Evolutionary conservation across 2,888 invertebrate species (phyloP).

Genomic region (Agriotes lineatus): DNA sequence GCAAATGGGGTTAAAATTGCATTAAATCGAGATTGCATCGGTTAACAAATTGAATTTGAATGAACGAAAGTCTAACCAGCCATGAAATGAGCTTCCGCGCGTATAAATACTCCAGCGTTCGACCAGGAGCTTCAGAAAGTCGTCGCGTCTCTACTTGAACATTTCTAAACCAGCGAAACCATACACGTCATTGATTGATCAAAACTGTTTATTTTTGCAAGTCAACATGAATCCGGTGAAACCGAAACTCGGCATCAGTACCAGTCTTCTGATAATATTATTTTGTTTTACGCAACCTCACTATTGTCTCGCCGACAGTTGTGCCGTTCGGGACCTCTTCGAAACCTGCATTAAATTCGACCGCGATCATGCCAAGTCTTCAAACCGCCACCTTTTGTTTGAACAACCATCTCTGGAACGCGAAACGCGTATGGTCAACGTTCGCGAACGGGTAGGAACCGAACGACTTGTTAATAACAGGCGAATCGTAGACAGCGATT

Average conservation of each 20-base stretch:
- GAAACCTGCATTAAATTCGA: neutral
- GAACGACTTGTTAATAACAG: conserved; percentile 37
- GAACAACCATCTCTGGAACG: conserved; percentile 29
- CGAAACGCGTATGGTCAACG: conserved; percentile 35
- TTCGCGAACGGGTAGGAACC: conserved; percentile 31
- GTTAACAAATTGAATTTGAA: conserved; percentile 49
- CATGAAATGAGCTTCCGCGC: conserved; percentile 47
- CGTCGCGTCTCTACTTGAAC: conserved; percentile 41
- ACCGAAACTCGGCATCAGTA: conserved; percentile 46
- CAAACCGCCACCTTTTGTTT: conserved; percentile 6
- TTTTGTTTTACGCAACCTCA: conserved; percentile 48
- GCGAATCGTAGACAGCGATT: conserved; percentile 36
- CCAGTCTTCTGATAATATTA: conserved; percentile 47
- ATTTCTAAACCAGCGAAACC: conserved; percentile 51
- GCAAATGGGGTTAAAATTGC: conserved; percentile 44
- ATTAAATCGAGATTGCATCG: conserved; percentile 46
- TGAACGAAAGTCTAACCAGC: conserved; percentile 47
- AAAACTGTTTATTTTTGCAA: conserved; percentile 39
- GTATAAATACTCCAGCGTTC: conserved; percentile 37
- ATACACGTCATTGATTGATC: conserved; percentile 52
- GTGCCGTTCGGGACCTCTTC: conserved; percentile 5
- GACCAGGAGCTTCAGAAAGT: conserved; percentile 45
- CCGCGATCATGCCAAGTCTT: neutral
- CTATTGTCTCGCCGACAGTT: conserved; percentile 44
- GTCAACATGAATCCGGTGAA: conserved; percentile 46